These are phyloP conservation scores for Pelecanoides urinatrix DNA, from an alignment of 2,113 vertebrate species.

Conservation along the genomic window DNA sequence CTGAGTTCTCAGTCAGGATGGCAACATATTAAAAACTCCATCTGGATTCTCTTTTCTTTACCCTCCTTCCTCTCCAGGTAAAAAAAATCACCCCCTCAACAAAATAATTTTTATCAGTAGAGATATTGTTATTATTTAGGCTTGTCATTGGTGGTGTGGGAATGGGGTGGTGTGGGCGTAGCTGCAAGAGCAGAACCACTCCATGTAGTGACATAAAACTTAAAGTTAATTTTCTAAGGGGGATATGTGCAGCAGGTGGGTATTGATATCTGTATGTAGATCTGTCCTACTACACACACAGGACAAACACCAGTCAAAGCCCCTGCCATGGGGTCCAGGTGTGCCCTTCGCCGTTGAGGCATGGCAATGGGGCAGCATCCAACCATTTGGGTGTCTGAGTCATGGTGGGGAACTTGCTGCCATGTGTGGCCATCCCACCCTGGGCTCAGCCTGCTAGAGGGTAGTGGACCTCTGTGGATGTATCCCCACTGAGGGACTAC, in stretches of 20 bases:
- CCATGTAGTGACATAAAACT: not conserved
- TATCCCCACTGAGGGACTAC: not conserved
- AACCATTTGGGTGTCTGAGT: too few relatives aligned
- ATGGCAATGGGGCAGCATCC: not conserved
- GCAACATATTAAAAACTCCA: not conserved
- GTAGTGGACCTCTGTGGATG: rapidly evolving
- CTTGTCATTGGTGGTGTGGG: not conserved
- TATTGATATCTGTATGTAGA: not conserved
- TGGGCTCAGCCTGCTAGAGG: not conserved
- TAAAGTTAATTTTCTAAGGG: not conserved
- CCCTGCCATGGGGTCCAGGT: rapidly evolving
- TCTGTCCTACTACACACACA: not conserved
- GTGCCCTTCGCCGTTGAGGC: not conserved
- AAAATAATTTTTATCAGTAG: not conserved
- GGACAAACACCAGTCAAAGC: not conserved
- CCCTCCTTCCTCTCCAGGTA: not conserved
- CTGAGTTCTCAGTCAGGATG: not conserved
- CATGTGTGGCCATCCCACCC: rapidly evolving
- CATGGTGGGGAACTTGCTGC: rapidly evolving
- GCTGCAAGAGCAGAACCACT: not conserved
- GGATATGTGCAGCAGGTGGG: not conserved
- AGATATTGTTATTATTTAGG: not conserved
- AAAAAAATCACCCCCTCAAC: not conserved
- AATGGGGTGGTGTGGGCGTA: not conserved
- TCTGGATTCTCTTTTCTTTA: not conserved